Base-by-base conservation (phyloP, 2,888 invertebrate genomes). In the Neria commutata region DNA sequence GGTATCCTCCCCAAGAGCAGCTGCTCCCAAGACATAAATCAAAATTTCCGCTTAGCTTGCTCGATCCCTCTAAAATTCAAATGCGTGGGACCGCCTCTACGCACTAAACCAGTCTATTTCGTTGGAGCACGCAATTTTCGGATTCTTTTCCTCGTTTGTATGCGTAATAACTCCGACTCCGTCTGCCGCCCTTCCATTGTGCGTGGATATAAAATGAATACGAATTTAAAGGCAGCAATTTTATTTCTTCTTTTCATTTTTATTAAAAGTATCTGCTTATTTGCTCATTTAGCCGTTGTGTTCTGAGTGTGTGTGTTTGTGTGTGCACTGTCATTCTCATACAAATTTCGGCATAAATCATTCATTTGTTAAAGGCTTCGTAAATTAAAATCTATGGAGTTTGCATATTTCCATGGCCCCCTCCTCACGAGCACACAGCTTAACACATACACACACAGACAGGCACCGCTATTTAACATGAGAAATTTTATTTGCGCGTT, bases 41-140 rank as follows among this genome's bases (percentile, higher is more conserved):
- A 72, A 73, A 71, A 71, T 72, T 71, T 72, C 72, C 72, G 72
- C 68, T 70, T 46, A 56, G 67, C 64, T 72, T 72, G 73, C 67
- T 64, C 73, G 72, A 72, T 74, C 71, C 74, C 62, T 68, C 74
- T 69, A 63, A 61, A 60, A 54, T n/a, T n/a, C n/a, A n/a, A n/a
- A n/a, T n/a, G n/a, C n/a, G n/a, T n/a, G n/a, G n/a, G n/a, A n/a
- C n/a, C n/a, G n/a, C n/a, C n/a, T n/a, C n/a, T n/a, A n/a, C n/a
- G n/a, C n/a, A n/a, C n/a, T 29, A 5, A 11, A 29, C 29, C 29
- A 29, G n/a, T 14, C n/a, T 14, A 37, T 37, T 10, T 14, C n/a
- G 3, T 37, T 37, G 14, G n/a, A 37, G n/a, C 8, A 37, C 37
- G 37, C 37, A 14, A 6, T 37, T 4, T 37, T 37, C 14, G 8